Base-by-base conservation (phyloP, 2,888 invertebrate species). In the Parnassius apollo region DNA sequence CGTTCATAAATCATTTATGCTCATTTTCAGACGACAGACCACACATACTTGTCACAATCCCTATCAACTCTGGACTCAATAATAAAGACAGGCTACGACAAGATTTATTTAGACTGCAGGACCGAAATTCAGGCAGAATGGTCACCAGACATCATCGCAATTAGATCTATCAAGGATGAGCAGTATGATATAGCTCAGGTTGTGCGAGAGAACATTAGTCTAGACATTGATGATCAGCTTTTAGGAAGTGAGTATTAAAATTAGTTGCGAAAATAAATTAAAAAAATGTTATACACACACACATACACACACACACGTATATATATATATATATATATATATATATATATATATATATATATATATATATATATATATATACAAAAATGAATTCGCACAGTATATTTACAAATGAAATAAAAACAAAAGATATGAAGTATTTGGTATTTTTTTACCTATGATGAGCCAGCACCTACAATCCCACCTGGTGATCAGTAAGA, bases 11-110 rank as follows among this genome's bases (percentile, higher is more conserved):
- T 25, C 45, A 22, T 25, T 35, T n/a, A 42, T 18, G 54, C 3
- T 22, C 49, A 2, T 49, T 52, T 72, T 0, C 78, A 88, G 88
- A 80, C 68, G 0, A 66, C 85, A 66, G 91, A 91, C 61, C 90
- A 91, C 72, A 83, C 88, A 1, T 91, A 90, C 71, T 83, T 91
- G 76, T 86, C 89, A 0, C 88, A 88, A 56, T 86, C 90, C 0
- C 76, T 91, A 0, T 90, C 91, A 0, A 71, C 77, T 0, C 73
- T 91, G 0, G 85, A 82, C 3, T 69, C 77, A 2, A 71, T 70
- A 0, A 74, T 77, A 0, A 91, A 89, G 57, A n/a, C 60, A 0
- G 83, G 86, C 9, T 91, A 88, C 10, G 91, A 91, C 65, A 84
- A 82, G 61, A 86, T 90, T 49, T 88, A 79, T 67, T 81, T 88